Evolutionary conservation across 2,113 vertebrate species (phyloP).

Genomic region (Rhinoderma darwinii): DNA sequence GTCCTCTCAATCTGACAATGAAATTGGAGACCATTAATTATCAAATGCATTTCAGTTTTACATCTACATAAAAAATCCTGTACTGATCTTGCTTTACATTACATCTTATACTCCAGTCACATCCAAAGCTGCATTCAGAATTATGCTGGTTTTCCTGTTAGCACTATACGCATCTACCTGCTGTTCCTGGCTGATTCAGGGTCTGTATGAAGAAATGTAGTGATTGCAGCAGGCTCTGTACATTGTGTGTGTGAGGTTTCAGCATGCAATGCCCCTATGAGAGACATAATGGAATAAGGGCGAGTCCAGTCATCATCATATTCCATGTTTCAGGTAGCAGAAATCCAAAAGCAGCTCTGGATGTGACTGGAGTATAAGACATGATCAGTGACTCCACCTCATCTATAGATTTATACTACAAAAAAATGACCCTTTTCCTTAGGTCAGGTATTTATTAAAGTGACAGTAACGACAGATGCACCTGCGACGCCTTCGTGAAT

Average conservation of each 20-base stretch:
- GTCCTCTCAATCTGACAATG: conserved; percentile 79
- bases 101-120: not conserved
- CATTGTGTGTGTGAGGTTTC: not conserved
- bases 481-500: conserved; percentile 85
- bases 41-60: not conserved
- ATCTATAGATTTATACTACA: too few relatives aligned
- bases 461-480: conserved; percentile 60
- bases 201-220: too few relatives aligned
- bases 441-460: not conserved
- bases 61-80: too few relatives aligned
- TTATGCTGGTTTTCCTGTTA: not conserved
- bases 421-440: too few relatives aligned
- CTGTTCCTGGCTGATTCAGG: too few relatives aligned
- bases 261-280: not conserved
- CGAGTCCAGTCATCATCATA: too few relatives aligned
- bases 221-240: not conserved
- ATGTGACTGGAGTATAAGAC: not conserved
- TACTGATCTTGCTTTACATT: not conserved
- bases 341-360: not conserved
- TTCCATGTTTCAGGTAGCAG: too few relatives aligned
- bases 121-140: not conserved
- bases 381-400: not conserved
- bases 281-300: too few relatives aligned
- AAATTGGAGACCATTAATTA: not conserved
- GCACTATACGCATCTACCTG: too few relatives aligned